phyloP scores from a whole-genome alignment of 2,797 vertebrate species.

The Clarias fuscus region DNA sequence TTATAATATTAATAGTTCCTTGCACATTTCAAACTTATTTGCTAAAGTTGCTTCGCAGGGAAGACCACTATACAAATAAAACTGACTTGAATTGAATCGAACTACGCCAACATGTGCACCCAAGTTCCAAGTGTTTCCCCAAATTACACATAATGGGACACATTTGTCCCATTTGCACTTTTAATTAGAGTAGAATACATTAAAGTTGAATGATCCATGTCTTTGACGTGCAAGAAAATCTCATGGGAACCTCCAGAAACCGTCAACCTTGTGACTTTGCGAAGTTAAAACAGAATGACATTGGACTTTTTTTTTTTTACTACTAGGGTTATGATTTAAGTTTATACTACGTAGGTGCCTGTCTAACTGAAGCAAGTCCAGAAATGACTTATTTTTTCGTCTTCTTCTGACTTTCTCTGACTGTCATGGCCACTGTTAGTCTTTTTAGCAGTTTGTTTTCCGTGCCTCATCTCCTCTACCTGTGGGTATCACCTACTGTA shows the following conservation, averaged over 20 bases:
- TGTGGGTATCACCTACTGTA: not conserved
- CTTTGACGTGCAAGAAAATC: not conserved
- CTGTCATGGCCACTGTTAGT: not conserved
- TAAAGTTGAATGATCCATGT: not conserved
- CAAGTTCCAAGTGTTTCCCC: not conserved
- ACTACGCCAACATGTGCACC: too few species aligned
- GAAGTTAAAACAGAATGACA: not conserved
- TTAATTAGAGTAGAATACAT: not conserved
- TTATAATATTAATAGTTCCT: too few species aligned
- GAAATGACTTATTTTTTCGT: not conserved
- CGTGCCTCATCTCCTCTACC: not conserved
- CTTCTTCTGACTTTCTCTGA: not conserved
- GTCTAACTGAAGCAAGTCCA: slow-evolving; percentile 3
- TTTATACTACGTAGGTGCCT: not conserved
- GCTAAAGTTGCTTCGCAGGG: too few species aligned
- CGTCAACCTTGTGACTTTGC: not conserved
- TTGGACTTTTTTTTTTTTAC: not conserved
- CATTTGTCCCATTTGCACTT: not conserved
- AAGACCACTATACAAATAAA: too few species aligned
- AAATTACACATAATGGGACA: not conserved
- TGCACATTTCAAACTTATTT: too few species aligned
- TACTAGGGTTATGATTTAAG: not conserved
- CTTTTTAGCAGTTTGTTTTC: not conserved
- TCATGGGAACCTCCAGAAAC: not conserved
- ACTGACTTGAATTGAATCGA: too few species aligned